Evolutionary conservation across 2,888 invertebrate species (phyloP), one percentile per base, ranked within the genome.

Genomic region (Ennomos quercinarius): DNA sequence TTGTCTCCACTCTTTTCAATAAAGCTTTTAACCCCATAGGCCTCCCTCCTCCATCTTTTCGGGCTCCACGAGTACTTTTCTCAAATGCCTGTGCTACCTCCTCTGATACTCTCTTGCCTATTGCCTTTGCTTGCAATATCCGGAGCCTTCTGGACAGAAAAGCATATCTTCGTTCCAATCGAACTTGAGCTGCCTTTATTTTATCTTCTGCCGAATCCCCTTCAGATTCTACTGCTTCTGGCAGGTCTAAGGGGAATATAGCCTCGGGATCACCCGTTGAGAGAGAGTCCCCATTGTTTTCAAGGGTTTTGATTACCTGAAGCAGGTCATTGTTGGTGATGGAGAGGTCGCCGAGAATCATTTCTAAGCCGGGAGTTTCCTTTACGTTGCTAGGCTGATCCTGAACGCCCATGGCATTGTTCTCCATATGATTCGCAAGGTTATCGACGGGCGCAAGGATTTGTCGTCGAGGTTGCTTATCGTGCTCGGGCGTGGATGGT

Each of bases 51-150:
- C 91, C 94, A 76, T 92, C 92, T 72, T 92, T 93, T 35, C 95
- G 93, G 63, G 96, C 95, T 34, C 96, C 96, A 76, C 95, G 94
- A 65, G 96, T 96, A 67, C 96, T 95, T 54, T 97, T 95, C 6
- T 96, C 96, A 78, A 90, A 90, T 9, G 82, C 83, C 55, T 85
- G 86, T 17, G 95, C 94, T 10, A 96, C 94, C 83, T 98, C 97
- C 68, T 96, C 95, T 51, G 96, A 95, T 34, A 95, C 93, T 81
- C 97, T 97, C 63, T 95, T 95, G 6, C 97, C 96, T 80, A 97
- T 94, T 38, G 95, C 91, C 52, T 95, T 93, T 0, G 95, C 94
- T 81, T 98, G 97, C 27, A 97, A 85, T 78, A 97, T 96, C 10
- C 96, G 92, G 60, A 97, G 86, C 65, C 98, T 93, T 67, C 97